A percentile compares a stretch with the other conserved stretches of the same genome.
Conservation (phyloP, 1,140 invertebrate genomes). For the Drosophila bocki region DNA sequence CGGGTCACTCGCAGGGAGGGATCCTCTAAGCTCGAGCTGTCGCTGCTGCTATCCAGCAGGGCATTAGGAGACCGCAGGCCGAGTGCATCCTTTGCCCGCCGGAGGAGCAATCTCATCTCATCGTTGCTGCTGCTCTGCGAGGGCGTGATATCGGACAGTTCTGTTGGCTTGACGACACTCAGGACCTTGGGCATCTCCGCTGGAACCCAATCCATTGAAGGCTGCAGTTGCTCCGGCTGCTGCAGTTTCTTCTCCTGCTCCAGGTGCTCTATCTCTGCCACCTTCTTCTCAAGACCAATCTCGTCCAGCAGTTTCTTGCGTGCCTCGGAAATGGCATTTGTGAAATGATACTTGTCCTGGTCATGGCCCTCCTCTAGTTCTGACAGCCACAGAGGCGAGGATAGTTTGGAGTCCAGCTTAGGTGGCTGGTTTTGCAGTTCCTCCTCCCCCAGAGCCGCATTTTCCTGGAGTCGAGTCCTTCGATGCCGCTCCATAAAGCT, state of each 20-base stretch:
- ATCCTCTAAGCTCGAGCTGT: conserved; percentile 5
- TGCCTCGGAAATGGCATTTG: conserved; percentile 61
- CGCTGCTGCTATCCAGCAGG: conserved; percentile 29
- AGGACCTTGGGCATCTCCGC: conserved; percentile 5
- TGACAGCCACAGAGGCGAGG: conserved; percentile 34
- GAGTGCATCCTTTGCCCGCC: conserved; percentile 16
- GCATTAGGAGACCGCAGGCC: neutral
- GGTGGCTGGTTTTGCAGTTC: neutral
- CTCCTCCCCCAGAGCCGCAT: conserved; percentile 2
- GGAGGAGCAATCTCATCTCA: conserved; percentile 24
- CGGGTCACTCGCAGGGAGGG: neutral
- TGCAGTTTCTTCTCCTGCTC: neutral
- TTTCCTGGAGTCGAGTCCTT: conserved; percentile 10
- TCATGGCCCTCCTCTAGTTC: conserved; percentile 32
- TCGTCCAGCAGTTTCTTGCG: conserved; percentile 48
- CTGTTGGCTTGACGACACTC: conserved; percentile 1
- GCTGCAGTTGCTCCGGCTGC: neutral
- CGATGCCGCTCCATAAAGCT: conserved; percentile 45
- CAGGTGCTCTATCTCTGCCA: neutral
- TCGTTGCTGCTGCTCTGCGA: conserved; percentile 27
- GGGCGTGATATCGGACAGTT: conserved; percentile 2
- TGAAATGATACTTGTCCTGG: conserved; percentile 59
- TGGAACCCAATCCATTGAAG: neutral
- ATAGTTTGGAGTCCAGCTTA: neutral
- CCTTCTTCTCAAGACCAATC: neutral